Evolutionary conservation across 2,113 vertebrate genomes (phyloP).

Genomic region (Sterrhoptilus dennistouni): DNA sequence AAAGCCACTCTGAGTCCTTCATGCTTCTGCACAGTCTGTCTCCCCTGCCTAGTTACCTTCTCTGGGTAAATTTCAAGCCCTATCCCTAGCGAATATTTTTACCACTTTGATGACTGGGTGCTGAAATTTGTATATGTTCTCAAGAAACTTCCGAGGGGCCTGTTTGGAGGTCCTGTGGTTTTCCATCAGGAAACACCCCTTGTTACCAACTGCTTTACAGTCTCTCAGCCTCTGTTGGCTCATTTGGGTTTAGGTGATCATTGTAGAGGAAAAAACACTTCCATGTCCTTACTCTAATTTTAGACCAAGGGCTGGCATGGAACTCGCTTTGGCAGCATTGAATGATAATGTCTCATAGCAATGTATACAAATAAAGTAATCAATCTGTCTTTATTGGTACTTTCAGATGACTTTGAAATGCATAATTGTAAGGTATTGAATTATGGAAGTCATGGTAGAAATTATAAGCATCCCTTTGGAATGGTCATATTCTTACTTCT

Average conservation of each 20-base stretch:
- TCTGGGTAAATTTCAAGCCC: not conserved
- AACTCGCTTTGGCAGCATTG: slow-evolving; percentile 3
- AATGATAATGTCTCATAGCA: not conserved
- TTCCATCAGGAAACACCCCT: not conserved
- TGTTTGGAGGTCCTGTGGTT: not conserved
- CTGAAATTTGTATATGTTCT: not conserved
- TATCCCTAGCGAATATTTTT: not conserved
- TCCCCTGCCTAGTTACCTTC: not conserved
- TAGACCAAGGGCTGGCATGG: slow-evolving; percentile 50
- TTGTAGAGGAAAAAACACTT: slow-evolving; percentile 21
- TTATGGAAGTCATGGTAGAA: slow-evolving; percentile 7
- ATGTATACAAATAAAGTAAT: slow-evolving; percentile 28
- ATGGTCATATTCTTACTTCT: not conserved
- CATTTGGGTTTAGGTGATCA: not conserved
- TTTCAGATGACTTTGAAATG: slow-evolving; percentile 26
- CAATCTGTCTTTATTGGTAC: slow-evolving; percentile 37
- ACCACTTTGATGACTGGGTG: not conserved
- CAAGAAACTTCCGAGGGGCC: not conserved
- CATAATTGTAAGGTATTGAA: not conserved
- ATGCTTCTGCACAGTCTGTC: not conserved
- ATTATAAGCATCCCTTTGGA: not conserved
- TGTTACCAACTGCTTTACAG: not conserved
- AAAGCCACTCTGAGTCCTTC: not conserved
- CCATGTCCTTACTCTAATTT: slow-evolving; percentile 49
- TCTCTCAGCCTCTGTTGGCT: not conserved